Conservation (phyloP, 2,113 vertebrate species). For the Hippopotamus amphibius region DNA sequence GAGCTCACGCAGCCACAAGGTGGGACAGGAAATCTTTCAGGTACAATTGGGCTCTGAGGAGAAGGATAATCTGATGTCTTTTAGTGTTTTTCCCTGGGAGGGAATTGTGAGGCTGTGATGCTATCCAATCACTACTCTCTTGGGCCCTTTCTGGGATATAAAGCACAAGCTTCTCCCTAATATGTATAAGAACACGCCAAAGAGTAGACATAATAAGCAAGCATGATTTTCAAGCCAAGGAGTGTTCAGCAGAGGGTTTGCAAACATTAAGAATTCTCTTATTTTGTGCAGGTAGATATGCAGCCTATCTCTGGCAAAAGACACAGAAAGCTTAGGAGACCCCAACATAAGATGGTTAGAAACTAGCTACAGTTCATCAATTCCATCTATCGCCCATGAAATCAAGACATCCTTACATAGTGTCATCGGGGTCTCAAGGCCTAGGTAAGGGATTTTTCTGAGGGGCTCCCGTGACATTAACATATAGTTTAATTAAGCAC, state of each 20-base stretch:
- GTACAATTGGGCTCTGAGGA: neutral
- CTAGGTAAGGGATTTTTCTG: neutral
- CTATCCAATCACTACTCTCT: neutral
- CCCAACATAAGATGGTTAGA: neutral
- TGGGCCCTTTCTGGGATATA: neutral
- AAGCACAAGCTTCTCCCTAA: neutral
- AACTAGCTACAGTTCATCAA: neutral
- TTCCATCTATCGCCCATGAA: neutral
- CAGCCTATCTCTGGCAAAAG: neutral
- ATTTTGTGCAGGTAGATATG: neutral
- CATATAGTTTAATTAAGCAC: conserved; percentile 16
- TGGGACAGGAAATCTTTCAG: neutral
- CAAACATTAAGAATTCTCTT: neutral
- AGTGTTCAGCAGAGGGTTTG: neutral
- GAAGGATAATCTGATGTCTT: neutral
- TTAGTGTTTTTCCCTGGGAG: neutral
- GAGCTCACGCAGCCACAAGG: fast-evolving
- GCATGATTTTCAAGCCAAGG: neutral
- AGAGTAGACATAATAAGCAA: neutral
- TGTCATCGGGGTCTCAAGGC: neutral
- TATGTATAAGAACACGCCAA: neutral
- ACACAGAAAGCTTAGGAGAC: neutral
- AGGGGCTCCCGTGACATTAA: neutral
- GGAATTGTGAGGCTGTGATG: neutral
- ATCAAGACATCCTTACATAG: neutral